Evolutionary conservation across 2,113 vertebrate genomes (phyloP).

Genomic region (Channa argus): DNA sequence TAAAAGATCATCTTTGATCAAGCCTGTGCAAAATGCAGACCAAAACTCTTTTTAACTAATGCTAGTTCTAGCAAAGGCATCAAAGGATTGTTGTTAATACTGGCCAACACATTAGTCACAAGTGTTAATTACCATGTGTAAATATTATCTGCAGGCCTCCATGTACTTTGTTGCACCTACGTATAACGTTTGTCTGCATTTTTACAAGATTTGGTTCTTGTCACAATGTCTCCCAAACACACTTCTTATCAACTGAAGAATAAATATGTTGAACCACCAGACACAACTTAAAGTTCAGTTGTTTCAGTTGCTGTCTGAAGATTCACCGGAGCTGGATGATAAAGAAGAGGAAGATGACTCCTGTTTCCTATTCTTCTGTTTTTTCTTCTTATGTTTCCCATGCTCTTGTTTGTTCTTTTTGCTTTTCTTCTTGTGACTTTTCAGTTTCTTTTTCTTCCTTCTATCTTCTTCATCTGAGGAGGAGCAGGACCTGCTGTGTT

Average conservation of each 20-base stretch:
- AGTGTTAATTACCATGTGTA: too few relatives aligned
- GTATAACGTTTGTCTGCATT: not conserved
- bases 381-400: conserved; percentile 88
- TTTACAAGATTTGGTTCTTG: not conserved
- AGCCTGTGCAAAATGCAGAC: not conserved
- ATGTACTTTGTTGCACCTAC: not conserved
- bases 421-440: conserved; percentile 91
- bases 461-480: conserved; percentile 88
- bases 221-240: not conserved
- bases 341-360: conserved; percentile 83
- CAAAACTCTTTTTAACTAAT: not conserved
- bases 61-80: not conserved
- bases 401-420: conserved; percentile 89
- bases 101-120: not conserved
- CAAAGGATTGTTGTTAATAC: not conserved
- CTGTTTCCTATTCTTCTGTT: conserved; percentile 84
- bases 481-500: conserved; percentile 80
- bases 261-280: conserved; percentile 11
- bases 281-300: conserved; percentile 27
- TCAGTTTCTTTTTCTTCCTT: conserved; percentile 91
- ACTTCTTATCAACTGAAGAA: not conserved
- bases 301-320: conserved; percentile 86
- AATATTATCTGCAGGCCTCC: not conserved
- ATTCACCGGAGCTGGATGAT: conserved; percentile 83
- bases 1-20: not conserved